Evolutionary conservation across 2,113 vertebrate species (phyloP).

Genomic region (Tragelaphus buxtoni): DNA sequence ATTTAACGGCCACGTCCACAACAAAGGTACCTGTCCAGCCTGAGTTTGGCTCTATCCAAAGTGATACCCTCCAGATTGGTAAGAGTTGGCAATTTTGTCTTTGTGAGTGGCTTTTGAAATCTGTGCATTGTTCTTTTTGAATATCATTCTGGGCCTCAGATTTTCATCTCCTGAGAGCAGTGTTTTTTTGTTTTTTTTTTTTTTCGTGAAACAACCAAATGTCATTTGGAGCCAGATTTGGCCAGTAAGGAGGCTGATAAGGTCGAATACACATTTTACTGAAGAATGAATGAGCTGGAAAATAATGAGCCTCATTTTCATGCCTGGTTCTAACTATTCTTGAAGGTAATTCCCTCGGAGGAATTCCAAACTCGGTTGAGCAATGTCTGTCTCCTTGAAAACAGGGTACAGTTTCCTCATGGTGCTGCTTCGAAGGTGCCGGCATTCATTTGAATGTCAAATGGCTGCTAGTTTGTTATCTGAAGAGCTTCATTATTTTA

Average conservation of each 20-base stretch:
- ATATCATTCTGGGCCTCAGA: background rate
- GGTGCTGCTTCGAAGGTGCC: background rate
- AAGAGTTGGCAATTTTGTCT: background rate
- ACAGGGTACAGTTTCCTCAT: background rate
- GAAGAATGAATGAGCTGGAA: conserved; percentile 12
- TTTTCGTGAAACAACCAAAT: background rate
- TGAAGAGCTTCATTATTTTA: background rate
- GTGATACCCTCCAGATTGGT: background rate
- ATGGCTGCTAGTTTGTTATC: background rate
- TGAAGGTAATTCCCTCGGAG: conserved; percentile 38
- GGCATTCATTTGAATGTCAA: conserved; percentile 7
- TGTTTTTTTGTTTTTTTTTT: background rate
- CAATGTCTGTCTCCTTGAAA: conserved; percentile 8
- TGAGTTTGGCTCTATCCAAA: background rate
- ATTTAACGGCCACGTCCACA: background rate
- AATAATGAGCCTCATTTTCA: conserved; percentile 36
- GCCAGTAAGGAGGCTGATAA: background rate
- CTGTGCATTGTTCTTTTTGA: background rate
- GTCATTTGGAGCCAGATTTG: conserved; percentile 27
- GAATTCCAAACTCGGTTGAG: background rate
- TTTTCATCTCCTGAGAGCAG: background rate
- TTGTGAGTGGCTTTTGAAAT: background rate
- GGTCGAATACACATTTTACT: background rate
- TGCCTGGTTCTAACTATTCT: conserved; percentile 19
- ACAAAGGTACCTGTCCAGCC: background rate